These are phyloP conservation scores for Porites australiensis DNA, from an alignment of 64 coral and sea anemone species.

Conservation along the genomic window DNA sequence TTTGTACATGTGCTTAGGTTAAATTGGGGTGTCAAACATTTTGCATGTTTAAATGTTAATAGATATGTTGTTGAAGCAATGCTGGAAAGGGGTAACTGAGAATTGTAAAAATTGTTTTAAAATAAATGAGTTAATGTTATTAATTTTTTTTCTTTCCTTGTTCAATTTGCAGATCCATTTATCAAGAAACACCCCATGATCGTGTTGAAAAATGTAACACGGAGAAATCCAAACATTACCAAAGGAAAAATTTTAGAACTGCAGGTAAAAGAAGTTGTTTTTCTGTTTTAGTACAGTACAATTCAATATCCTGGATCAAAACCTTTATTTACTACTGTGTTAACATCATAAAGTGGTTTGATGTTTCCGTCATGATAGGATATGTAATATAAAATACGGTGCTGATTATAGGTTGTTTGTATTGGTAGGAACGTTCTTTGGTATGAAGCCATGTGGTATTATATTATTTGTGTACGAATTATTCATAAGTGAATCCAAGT, in stretches of 20 bases:
- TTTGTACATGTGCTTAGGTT: no score
- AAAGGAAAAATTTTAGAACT: not conserved
- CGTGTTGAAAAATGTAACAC: not conserved
- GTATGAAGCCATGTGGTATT: conserved; percentile 46
- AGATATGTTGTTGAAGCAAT: not conserved
- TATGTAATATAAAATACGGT: no score
- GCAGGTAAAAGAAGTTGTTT: not conserved
- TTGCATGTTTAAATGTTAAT: no score
- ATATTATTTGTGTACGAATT: conserved; percentile 28
- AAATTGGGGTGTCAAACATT: no score
- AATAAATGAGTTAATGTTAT: not conserved
- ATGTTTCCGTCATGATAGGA: no score
- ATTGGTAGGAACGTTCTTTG: conserved; percentile 40
- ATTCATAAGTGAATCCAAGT: conserved; percentile 41
- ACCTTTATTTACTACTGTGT: no score
- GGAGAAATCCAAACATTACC: not conserved
- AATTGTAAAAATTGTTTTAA: not conserved
- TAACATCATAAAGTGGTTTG: no score
- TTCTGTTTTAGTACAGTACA: no score
- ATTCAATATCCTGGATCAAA: no score
- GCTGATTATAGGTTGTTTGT: no score
- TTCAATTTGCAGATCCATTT: not conserved
- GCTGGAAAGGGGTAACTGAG: not conserved
- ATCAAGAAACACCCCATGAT: not conserved
- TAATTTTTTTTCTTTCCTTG: not conserved